These are phyloP conservation scores for Neoarius graeffei DNA, from an alignment of 2,113 vertebrate species.

Conservation along the genomic window DNA sequence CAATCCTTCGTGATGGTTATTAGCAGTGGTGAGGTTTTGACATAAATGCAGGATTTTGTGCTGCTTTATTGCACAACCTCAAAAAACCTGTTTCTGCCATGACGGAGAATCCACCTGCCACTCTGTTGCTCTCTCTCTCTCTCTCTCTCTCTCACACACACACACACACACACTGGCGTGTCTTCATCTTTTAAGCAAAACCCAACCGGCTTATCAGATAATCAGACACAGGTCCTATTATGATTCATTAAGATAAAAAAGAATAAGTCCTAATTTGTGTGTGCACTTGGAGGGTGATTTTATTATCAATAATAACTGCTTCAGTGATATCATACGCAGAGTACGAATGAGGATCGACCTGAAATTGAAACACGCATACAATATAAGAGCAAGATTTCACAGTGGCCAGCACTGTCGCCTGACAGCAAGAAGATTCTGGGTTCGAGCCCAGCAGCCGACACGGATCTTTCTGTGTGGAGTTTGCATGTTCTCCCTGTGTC, in stretches of 20 bases:
- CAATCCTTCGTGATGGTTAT: constrained; percentile 24
- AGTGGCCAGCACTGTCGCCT: too few species aligned
- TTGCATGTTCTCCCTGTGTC: too few species aligned
- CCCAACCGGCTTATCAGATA: not conserved
- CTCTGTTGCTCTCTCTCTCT: too few species aligned
- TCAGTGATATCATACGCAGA: not conserved
- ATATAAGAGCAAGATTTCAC: too few species aligned
- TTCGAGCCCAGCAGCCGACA: too few species aligned
- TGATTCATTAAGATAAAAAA: not conserved
- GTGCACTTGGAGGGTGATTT: not conserved
- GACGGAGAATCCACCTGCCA: constrained; percentile 13
- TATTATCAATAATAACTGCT: not conserved
- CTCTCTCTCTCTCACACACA: not conserved
- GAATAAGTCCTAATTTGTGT: not conserved
- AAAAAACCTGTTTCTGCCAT: not conserved
- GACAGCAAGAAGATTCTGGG: too few species aligned
- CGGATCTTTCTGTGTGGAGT: too few species aligned
- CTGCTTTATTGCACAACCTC: constrained; percentile 26
- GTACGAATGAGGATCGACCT: not conserved
- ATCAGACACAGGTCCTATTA: not conserved
- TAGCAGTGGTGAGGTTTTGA: constrained; percentile 32
- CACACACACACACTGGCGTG: not conserved
- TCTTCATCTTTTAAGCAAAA: not conserved
- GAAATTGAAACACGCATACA: not conserved
- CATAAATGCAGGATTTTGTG: constrained; percentile 32